Base-by-base conservation (phyloP, 2,888 invertebrate species). In the Calliphora vomitoria region DNA sequence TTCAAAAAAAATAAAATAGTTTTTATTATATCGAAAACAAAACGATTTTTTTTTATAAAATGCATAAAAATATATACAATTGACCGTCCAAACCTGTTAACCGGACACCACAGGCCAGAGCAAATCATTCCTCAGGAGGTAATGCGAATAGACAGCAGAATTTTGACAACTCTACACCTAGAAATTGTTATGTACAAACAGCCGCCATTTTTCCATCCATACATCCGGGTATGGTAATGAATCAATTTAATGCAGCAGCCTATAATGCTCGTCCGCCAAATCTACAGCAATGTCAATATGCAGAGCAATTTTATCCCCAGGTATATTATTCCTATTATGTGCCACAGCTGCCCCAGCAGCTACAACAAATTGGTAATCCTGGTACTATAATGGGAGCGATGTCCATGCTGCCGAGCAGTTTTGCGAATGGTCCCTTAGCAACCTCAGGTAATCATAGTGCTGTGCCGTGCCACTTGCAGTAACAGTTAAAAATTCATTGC, bases 281-380 rank as follows among this genome's bases (percentile, higher is more conserved):
- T 5, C 0, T 55, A 3, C 71, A 71, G 8, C 71, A 35, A n/a
- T 53, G 71, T 20, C 71, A 58, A n/a, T 60, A 60, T 60, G 13
- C 58, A 1, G 13, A 58, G 0, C 74, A 74, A 44, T 44, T 53
- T 44, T 60, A 31, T 60, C 31, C 74, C 4, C 60, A 20, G 2
- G 25, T 60, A 4, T 74, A 58, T 60, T 74, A 60, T 44, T 44
- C 74, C 1, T 74, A 60, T 25, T 74, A 44, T 74, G 25, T 71
- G 18, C 74, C 31, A 15, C 60, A 25, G 25, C 20, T 44, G 10
- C 25, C 58, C 13, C 74, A 58, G 11, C 74, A 58, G n/a, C 74
- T n/a, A 10, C 55, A 58, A 25, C 25, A 25, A 8, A 20, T 10
- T n/a, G n/a, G n/a, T n/a, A n/a, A n/a, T n/a, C n/a, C n/a, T 25